These are phyloP conservation scores for Tenebrosternarchus preto DNA, from an alignment of 2,113 vertebrate species.

Conservation along the genomic window DNA sequence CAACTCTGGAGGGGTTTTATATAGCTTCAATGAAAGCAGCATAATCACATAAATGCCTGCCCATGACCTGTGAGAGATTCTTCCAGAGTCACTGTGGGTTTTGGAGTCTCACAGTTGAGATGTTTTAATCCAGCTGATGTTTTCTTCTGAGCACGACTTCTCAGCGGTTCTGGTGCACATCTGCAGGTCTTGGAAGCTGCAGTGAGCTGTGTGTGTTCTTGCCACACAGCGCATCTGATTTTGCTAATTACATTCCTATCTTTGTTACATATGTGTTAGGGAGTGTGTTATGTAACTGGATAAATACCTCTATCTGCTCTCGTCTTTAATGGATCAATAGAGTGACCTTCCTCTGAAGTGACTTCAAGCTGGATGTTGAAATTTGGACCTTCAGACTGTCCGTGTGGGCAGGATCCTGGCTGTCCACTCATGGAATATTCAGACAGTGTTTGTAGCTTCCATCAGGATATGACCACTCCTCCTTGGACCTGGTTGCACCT, in stretches of 20 bases:
- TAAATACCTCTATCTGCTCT: conserved; percentile 2
- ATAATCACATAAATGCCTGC: background rate
- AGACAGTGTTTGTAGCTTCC: conserved; percentile 1
- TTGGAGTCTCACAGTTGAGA: background rate
- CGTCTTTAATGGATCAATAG: background rate
- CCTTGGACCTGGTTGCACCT: background rate
- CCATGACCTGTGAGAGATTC: too few relatives aligned
- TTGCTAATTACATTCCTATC: conserved; percentile 29
- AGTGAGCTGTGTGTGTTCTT: conserved; percentile 4
- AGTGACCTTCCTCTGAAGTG: background rate
- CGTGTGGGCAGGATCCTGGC: background rate
- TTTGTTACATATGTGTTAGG: conserved; percentile 9
- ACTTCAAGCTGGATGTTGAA: too few relatives aligned
- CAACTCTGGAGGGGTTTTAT: background rate
- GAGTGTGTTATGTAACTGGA: background rate
- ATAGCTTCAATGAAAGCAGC: background rate
- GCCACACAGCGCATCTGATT: conserved; percentile 12
- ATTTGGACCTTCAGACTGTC: conserved; percentile 4
- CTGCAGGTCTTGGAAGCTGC: background rate
- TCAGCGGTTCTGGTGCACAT: background rate
- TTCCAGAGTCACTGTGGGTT: background rate
- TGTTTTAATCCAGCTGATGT: too few relatives aligned
- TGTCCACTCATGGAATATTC: background rate
- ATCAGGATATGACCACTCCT: background rate
- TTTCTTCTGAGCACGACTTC: background rate